A percentile compares a stretch with the other conserved stretches of the same genome.
phyloP scores from a whole-genome alignment of 2,113 vertebrate species.

The Malurus elegans region DNA sequence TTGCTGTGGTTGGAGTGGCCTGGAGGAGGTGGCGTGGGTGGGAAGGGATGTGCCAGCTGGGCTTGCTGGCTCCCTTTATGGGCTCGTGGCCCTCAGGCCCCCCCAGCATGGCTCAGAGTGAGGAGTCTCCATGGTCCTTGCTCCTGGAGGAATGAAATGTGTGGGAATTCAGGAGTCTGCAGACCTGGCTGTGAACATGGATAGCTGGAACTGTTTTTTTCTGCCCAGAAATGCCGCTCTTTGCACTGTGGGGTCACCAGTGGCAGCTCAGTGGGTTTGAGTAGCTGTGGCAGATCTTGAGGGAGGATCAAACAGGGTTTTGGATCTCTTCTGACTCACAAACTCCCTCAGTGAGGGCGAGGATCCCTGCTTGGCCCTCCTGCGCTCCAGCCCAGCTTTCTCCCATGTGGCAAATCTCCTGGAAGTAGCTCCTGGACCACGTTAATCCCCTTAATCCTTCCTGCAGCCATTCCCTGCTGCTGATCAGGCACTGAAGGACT shows the following conservation, averaged over 20 bases:
- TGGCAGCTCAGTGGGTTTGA: neutral
- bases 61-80: rapidly evolving
- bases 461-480: neutral
- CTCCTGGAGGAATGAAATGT: rapidly evolving
- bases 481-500: neutral
- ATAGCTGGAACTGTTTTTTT: neutral
- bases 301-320: neutral
- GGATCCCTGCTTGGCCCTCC: neutral
- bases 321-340: neutral
- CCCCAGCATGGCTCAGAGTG: neutral
- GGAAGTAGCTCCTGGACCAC: neutral
- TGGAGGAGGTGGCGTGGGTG: neutral
- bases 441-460: neutral
- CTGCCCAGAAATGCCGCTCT: neutral
- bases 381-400: neutral
- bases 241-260: neutral
- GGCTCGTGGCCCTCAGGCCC: rapidly evolving
- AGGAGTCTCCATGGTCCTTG: neutral
- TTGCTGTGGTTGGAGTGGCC: neutral
- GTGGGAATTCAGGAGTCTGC: neutral
- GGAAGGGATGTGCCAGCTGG: neutral
- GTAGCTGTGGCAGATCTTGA: neutral
- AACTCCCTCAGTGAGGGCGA: neutral
- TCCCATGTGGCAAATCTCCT: neutral
- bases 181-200: rapidly evolving